A percentile compares a stretch with the other conserved stretches of the same genome.
Evolutionary conservation across 2,888 invertebrate genomes (phyloP).

Genomic region (Coenonympha glycerion): DNA sequence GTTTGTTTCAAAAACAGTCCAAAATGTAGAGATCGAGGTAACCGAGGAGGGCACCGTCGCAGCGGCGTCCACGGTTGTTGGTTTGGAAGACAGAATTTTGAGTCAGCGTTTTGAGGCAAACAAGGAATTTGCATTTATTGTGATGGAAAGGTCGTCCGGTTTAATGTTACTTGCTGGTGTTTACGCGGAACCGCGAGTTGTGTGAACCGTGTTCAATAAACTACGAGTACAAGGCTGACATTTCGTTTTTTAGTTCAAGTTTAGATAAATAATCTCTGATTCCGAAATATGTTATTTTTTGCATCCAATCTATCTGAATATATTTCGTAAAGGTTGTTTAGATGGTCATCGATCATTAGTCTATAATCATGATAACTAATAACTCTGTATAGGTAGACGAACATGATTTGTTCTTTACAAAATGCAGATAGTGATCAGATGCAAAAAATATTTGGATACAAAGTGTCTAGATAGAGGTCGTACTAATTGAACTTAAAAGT

Average conservation of each 20-base stretch:
- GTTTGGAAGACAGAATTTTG: conserved; percentile 60
- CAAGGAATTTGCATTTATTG: conserved; percentile 80
- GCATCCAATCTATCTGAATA: background rate
- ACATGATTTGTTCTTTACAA: too few species aligned
- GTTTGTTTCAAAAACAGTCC: conserved; percentile 78
- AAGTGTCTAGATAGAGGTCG: too few species aligned
- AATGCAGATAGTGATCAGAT: too few species aligned
- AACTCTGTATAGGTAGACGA: too few species aligned
- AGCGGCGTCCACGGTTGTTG: conserved; percentile 75
- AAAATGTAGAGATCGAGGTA: conserved; percentile 83
- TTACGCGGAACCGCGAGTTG: conserved; percentile 50
- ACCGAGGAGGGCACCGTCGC: conserved; percentile 85
- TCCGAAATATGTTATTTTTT: background rate
- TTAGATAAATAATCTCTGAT: background rate
- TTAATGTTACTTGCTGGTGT: conserved; percentile 79
- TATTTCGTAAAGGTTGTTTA: background rate
- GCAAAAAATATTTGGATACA: too few species aligned
- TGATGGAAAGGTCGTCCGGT: conserved; percentile 77
- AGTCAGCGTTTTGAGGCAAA: conserved; percentile 78
- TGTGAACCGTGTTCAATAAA: conserved; percentile 32
- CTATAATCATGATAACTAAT: background rate
- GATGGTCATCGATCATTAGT: background rate
- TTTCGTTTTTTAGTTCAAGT: conserved; percentile 16
- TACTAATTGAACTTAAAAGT: too few species aligned
- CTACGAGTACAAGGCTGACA: conserved; percentile 9